phyloP scores from a whole-genome alignment of 2,888 invertebrate genomes.

The Apantesis nais region DNA sequence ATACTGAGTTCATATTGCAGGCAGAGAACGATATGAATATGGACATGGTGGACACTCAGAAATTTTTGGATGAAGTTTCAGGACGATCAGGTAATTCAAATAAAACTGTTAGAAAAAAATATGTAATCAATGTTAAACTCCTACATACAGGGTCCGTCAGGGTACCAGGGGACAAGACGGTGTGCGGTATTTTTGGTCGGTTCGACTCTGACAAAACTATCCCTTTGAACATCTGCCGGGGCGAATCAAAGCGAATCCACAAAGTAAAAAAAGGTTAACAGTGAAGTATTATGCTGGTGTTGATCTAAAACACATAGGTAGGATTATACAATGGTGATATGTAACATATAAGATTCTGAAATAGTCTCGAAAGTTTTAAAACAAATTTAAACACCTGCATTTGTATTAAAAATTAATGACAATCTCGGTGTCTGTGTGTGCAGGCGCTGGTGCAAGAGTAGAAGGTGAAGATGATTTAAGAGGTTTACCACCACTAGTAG shows the following conservation, averaged over 20 bases:
- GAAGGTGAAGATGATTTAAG: slow-evolving; percentile 89
- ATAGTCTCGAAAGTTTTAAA: neutral
- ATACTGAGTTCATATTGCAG: slow-evolving; percentile 59
- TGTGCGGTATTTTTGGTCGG: neutral
- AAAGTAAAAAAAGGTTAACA: neutral
- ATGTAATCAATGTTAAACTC: neutral
- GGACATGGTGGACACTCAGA: slow-evolving; percentile 83
- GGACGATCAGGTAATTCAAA: slow-evolving; percentile 74
- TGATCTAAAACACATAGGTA: neutral
- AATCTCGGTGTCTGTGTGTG: neutral
- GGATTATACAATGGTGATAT: neutral
- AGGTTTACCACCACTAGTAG: slow-evolving; percentile 88
- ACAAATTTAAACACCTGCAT: neutral
- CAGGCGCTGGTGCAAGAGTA: slow-evolving; percentile 88
- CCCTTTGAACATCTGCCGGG: neutral
- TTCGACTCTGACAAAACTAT: neutral
- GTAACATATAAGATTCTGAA: neutral
- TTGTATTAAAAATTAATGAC: neutral
- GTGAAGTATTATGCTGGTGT: neutral
- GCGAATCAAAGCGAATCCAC: too few relatives aligned
- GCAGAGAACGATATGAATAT: slow-evolving; percentile 87
- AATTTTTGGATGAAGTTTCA: slow-evolving; percentile 87
- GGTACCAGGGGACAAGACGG: neutral
- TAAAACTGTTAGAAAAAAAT: neutral
- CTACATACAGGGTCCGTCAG: neutral